phyloP scores from a whole-genome alignment of 1,140 invertebrate genomes.

The Paraescarpia echinospica region DNA sequence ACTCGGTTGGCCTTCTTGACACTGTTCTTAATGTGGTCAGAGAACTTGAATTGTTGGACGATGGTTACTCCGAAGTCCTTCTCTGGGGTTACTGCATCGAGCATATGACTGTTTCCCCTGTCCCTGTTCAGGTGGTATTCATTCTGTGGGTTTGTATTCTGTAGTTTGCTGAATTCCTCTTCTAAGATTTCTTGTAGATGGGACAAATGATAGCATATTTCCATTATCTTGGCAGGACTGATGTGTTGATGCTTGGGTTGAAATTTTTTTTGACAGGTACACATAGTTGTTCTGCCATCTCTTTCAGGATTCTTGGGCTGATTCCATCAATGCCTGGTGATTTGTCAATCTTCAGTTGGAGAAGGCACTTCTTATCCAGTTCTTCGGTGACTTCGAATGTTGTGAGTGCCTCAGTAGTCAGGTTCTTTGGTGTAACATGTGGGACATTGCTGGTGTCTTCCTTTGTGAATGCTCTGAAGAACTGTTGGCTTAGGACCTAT shows the following conservation, averaged over 20 bases:
- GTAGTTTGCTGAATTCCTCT: neutral
- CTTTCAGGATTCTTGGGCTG: neutral
- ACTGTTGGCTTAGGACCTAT: neutral
- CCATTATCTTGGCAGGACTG: neutral
- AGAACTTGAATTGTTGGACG: neutral
- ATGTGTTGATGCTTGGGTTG: neutral
- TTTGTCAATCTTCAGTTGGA: neutral
- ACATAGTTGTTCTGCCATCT: neutral
- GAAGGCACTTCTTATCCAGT: neutral
- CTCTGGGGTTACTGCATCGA: neutral
- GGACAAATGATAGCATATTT: slow-evolving; percentile 8
- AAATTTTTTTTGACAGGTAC: neutral
- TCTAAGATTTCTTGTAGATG: neutral
- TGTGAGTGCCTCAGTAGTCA: neutral
- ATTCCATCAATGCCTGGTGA: slow-evolving; percentile 9
- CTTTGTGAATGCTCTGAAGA: neutral
- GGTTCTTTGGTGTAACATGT: neutral
- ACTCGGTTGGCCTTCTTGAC: slow-evolving; percentile 15
- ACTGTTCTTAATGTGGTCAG: slow-evolving; percentile 4
- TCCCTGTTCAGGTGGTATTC: neutral
- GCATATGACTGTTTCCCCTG: neutral
- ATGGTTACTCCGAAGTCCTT: slow-evolving; percentile 14
- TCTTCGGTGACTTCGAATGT: neutral
- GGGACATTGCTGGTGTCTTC: neutral
- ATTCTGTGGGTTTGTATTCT: neutral